phyloP scores from a whole-genome alignment of 37 sponge, comb jelly and placozoan genomes.

The Bolinopsis microptera region DNA sequence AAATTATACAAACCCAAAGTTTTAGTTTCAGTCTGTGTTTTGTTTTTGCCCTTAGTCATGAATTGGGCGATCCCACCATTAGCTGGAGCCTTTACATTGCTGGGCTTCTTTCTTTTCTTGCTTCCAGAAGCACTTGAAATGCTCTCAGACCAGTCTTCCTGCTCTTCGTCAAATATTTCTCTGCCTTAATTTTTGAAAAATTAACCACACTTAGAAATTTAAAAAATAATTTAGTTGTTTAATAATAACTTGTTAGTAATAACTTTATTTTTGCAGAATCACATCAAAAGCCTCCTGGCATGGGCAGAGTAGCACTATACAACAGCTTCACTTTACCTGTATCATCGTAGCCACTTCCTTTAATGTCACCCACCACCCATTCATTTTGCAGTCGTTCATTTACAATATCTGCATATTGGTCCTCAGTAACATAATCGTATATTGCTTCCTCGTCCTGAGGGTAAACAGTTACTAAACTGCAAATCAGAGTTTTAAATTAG shows the following conservation, averaged over 20 bases:
- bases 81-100: constrained; percentile 13
- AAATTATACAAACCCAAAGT: constrained; percentile 8
- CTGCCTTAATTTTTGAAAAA: background rate
- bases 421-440: constrained; percentile 44
- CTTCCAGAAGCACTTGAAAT: background rate
- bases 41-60: background rate
- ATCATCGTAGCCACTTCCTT: constrained; percentile 55
- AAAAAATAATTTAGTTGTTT: too few relatives aligned
- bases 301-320: too few relatives aligned
- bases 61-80: constrained; percentile 21
- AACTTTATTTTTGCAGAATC: too few relatives aligned
- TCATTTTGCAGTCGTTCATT: constrained; percentile 5
- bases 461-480: background rate
- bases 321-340: too few relatives aligned
- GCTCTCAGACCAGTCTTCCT: constrained; percentile 37
- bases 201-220: too few relatives aligned
- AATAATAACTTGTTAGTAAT: too few relatives aligned
- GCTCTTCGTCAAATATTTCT: constrained; percentile 63
- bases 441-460: constrained; percentile 53
- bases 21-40: constrained; percentile 35
- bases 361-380: constrained; percentile 47
- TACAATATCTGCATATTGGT: constrained; percentile 64
- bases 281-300: too few relatives aligned
- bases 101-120: constrained; percentile 18
- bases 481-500: background rate